Evolutionary conservation across 2,113 vertebrate species (phyloP).

Genomic region (Bucco capensis): DNA sequence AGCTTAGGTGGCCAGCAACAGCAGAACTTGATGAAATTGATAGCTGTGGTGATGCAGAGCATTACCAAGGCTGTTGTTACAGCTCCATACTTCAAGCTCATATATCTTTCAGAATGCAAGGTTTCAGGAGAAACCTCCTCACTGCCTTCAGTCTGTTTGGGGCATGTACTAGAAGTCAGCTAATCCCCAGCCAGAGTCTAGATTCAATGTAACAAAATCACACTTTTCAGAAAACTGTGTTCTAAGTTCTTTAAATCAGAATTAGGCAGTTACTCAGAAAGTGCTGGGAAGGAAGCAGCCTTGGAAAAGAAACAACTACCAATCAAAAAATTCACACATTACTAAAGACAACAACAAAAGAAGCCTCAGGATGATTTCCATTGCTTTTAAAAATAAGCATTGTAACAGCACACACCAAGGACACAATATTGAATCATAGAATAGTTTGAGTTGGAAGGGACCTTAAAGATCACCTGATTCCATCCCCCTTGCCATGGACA

Average conservation of each 20-base stretch:
- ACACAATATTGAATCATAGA: not conserved
- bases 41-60: not conserved
- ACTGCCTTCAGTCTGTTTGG: not conserved
- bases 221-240: not conserved
- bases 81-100: not conserved
- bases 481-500: too few species aligned
- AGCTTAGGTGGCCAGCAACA: conserved; percentile 10
- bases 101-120: not conserved
- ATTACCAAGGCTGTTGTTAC: not conserved
- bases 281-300: not conserved
- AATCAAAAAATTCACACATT: not conserved
- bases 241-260: not conserved
- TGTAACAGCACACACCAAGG: not conserved
- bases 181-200: not conserved
- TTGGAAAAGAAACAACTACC: not conserved
- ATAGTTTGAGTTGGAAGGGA: too few species aligned
- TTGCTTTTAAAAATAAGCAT: not conserved
- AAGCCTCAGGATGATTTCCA: not conserved
- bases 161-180: not conserved
- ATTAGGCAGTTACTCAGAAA: not conserved
- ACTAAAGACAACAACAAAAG: not conserved
- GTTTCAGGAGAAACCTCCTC: not conserved
- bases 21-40: not conserved
- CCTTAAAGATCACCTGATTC: too few species aligned
- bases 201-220: not conserved